Conservation (phyloP, 2,888 invertebrate genomes). For the Cantharis rustica region DNA sequence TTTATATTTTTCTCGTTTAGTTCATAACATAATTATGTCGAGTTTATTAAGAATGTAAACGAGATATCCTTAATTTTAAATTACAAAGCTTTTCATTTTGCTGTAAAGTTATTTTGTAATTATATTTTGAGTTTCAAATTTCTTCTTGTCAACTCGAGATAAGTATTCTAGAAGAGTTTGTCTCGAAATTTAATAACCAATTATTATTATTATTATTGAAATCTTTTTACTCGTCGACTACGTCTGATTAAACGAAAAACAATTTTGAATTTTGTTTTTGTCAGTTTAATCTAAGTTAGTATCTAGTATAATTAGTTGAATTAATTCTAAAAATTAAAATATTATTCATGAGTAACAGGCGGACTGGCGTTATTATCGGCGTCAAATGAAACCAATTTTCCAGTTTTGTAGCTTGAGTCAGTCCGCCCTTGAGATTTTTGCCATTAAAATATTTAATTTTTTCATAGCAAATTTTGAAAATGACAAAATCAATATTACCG, state of each 20-base stretch:
- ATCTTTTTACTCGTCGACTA: not conserved
- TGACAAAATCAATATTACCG: too few species aligned
- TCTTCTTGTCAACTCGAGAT: not conserved
- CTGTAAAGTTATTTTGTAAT: not conserved
- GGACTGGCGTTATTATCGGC: too few species aligned
- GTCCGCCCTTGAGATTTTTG: too few species aligned
- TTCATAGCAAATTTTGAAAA: too few species aligned
- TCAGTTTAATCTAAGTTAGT: not conserved
- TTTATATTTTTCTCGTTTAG: not conserved
- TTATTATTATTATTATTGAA: not conserved
- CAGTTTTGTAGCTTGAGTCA: too few species aligned
- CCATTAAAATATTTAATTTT: too few species aligned
- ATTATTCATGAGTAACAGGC: too few species aligned
- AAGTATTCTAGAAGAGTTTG: not conserved
- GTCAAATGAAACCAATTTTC: too few species aligned
- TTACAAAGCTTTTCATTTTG: not conserved
- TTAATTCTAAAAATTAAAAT: too few species aligned
- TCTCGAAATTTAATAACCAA: not conserved
- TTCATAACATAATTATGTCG: not conserved
- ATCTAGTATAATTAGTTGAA: too few species aligned
- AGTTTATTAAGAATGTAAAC: not conserved
- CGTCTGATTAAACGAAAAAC: not conserved
- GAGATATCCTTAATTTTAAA: not conserved
- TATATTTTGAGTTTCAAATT: not conserved
- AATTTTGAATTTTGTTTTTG: not conserved